Base-by-base conservation (phyloP, 2,797 vertebrate genomes). In the Brachyrhaphis roseni region DNA sequence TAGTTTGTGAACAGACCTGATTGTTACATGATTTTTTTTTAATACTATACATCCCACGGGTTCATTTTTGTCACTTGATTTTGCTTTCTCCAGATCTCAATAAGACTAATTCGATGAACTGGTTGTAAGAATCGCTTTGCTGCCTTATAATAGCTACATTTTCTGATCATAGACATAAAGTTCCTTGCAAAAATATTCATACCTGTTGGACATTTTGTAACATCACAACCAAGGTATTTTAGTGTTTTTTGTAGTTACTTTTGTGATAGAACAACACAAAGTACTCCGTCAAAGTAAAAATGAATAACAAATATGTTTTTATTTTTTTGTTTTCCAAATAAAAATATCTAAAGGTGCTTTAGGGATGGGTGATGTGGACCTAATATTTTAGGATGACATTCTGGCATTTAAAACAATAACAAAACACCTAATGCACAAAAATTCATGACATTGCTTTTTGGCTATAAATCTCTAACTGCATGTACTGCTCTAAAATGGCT, bases 131-230 rank as follows among this genome's bases (percentile, higher is more conserved):
- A 66, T 43, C n/a, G 31, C 51, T 28, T 43, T 77, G 36, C n/a
- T 31, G 36, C 36, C 36, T 78, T 55, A 45, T 45, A 36, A 70
- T 26, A 1, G 34, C 43, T 26, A 46, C n/a, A 72, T 72, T 72
- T 45, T 46, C 68, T 72, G 43, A 46, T 46, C 68, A 46, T 80
- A 34, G n/a, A n/a, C 7, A 8, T 28, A 3, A 36, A 77, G 3
- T 57, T 77, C 12, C 26, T 72, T 28, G 41, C 68, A 72, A 72
- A 72, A 72, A 45, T 72, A 45, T 72, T 72, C 43, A 72, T 45
- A 45, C 43, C 68, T 28, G 43, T 46, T 28, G 68, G n/a, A 15
- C 23, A 71, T 45, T 71, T 71, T 68, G 36, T 68, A 11, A 68
- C 41, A 71, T 45, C 26, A 71, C 41, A 71, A 8, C 68, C 41